Evolutionary conservation across 2,888 invertebrate genomes (phyloP).

Genomic region (Heliconius sara): DNA sequence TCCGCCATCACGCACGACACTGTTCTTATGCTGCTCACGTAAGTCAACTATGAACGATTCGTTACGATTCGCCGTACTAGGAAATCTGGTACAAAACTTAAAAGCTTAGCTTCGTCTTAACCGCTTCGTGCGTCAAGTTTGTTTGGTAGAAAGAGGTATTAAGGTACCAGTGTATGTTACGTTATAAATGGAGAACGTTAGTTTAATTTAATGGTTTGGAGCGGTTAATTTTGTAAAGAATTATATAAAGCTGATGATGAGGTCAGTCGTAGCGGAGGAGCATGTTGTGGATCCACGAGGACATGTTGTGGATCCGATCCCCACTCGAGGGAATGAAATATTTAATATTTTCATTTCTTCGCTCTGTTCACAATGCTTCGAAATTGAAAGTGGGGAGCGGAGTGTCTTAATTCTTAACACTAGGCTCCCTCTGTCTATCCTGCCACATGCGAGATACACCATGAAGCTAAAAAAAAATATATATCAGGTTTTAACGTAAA

Average conservation of each 20-base stretch:
- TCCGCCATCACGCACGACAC: slow-evolving; percentile 28
- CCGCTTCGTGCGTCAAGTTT: slow-evolving; percentile 12
- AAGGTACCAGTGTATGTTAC: not conserved
- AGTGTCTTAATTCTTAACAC: too few relatives aligned
- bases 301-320: too few relatives aligned
- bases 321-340: too few relatives aligned
- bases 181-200: not conserved
- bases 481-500: too few relatives aligned
- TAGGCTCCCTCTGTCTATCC: too few relatives aligned
- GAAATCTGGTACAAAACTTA: slow-evolving; percentile 27
- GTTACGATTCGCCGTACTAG: slow-evolving; percentile 34
- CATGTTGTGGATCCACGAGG: too few relatives aligned
- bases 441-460: too few relatives aligned
- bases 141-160: not conserved
- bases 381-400: too few relatives aligned
- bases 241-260: not conserved
- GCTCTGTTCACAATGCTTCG: too few relatives aligned
- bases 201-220: not conserved
- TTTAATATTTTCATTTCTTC: too few relatives aligned
- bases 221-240: not conserved
- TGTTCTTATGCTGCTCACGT: slow-evolving; percentile 30
- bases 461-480: too few relatives aligned
- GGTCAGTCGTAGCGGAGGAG: too few relatives aligned
- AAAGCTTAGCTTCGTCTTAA: slow-evolving; percentile 10
- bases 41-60: slow-evolving; percentile 34